A percentile compares a stretch with the other conserved stretches of the same genome.
Evolutionary conservation across 2,797 vertebrate genomes (phyloP).

Genomic region (Esox masquinongy): DNA sequence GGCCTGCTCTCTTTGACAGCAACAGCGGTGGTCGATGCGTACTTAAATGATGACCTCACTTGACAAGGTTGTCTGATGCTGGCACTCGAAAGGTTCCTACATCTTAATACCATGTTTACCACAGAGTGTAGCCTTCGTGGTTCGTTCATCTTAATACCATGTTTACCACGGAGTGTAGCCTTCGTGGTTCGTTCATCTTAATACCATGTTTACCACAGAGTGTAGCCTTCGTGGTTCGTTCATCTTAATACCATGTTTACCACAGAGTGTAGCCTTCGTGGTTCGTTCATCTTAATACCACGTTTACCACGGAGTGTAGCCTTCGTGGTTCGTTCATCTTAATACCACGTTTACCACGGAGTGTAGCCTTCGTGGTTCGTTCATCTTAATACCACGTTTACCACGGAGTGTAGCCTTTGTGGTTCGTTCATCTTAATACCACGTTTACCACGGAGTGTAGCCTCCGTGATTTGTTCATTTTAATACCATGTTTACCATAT

Average conservation of each 20-base stretch:
- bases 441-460: too few species aligned
- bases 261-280: too few species aligned
- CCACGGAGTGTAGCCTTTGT: too few species aligned
- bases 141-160: not conserved
- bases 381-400: too few species aligned
- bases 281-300: slow-evolving; percentile 1
- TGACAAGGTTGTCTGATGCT: slow-evolving; percentile 51
- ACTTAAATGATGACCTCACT: slow-evolving; percentile 46
- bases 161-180: too few species aligned
- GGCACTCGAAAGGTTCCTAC: slow-evolving; percentile 11
- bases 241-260: not conserved
- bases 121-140: too few species aligned
- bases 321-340: not conserved
- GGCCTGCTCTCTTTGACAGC: slow-evolving; percentile 35
- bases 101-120: not conserved
- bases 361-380: too few species aligned
- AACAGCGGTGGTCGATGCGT: slow-evolving; percentile 32
- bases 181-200: not conserved
- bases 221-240: too few species aligned
- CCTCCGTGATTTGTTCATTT: slow-evolving; percentile 1
- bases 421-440: not conserved
- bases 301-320: too few species aligned
- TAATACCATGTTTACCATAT: not conserved
- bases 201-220: too few species aligned
- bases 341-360: not conserved